Evolutionary conservation across 2,113 vertebrate genomes (phyloP), one percentile per base, ranked within the genome.

Genomic region (Leptosomus discolor): DNA sequence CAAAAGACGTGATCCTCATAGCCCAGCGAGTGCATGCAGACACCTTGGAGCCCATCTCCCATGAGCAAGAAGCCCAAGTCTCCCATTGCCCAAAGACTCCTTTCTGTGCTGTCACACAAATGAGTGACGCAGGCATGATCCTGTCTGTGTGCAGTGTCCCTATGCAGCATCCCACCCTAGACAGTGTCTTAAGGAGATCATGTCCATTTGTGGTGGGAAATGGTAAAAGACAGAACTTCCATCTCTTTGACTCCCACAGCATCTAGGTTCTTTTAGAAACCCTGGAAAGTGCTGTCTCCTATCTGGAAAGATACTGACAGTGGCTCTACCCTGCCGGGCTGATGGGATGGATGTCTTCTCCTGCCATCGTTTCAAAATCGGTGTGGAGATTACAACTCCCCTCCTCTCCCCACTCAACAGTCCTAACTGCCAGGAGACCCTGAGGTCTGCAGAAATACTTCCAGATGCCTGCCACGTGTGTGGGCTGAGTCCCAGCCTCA

Each of bases 1-100:
- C 43, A 67, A 64, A 80, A 56, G 43, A 58, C 0, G 1, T 2
- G 10, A 32, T n/a, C 41, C 43, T 43, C 26, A 56, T 2, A 75
- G 20, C 30, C n/a, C 34, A 26, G 15, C 0, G 0, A 69, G 21
- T 12, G 12, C 26, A 32, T 5, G 12, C 39, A 37, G 43, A n/a
- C 48, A 60, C 15, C 34, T 71, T 61, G 37, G 63, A 84, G 30
- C 11, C 23, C 27, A 46, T 12, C 41, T 84, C 37, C 60, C 39
- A 12, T 3, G 8, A 83, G 43, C 32, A 74, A 41, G 61, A 84
- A 75, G 41, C 15, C 51, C 27, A 65, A 81, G 65, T 32, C 41
- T 48, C 27, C 13, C 17, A 23, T 58, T 17, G 43, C 9, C 13
- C n/a, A 63, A 45, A 17, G 34, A 60, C 15, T 64, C 53, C 12